A percentile compares a stretch with the other conserved stretches of the same genome.
Conservation (phyloP, 2,888 invertebrate genomes). For the Desoria tigrina region DNA sequence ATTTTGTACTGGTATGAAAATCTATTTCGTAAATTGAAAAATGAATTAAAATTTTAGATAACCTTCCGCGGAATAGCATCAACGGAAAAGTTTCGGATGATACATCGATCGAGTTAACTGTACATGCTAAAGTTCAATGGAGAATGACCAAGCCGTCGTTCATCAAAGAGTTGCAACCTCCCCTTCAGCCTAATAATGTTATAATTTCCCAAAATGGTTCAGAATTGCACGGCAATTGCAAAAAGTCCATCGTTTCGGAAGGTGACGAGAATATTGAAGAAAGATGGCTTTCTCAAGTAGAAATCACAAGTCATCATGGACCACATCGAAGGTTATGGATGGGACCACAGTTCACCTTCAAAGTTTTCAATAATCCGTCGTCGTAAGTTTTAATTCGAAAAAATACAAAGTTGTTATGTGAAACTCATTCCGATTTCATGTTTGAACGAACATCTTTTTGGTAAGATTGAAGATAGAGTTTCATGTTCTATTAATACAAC, state of each 20-base stretch:
- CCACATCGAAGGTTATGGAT: slow-evolving; percentile 95
- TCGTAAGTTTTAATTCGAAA: slow-evolving; percentile 27
- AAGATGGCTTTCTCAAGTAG: slow-evolving; percentile 93
- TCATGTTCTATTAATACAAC: neutral
- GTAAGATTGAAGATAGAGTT: neutral
- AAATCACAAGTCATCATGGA: slow-evolving; percentile 94
- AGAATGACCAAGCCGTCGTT: slow-evolving; percentile 62
- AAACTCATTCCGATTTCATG: neutral
- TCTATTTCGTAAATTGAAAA: too few relatives aligned
- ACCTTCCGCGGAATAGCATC: slow-evolving; percentile 37
- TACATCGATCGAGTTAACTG: slow-evolving; percentile 79
- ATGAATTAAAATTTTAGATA: too few relatives aligned
- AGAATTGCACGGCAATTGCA: slow-evolving; percentile 40
- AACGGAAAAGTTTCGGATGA: slow-evolving; percentile 84
- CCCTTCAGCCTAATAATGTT: slow-evolving; percentile 68
- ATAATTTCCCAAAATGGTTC: slow-evolving; percentile 62
- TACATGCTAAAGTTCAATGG: slow-evolving; percentile 89
- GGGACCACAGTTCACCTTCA: slow-evolving; percentile 99
- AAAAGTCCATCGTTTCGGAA: slow-evolving; percentile 29
- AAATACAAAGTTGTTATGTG: too few relatives aligned
- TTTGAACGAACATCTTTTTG: neutral
- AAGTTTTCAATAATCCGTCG: slow-evolving; percentile 70
- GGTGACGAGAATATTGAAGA: slow-evolving; percentile 61
- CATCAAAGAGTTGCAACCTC: slow-evolving; percentile 69
- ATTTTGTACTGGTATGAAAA: too few relatives aligned